Evolutionary conservation across 2,113 vertebrate species (phyloP).

Genomic region (Dunckerocampus dactyliophorus): DNA sequence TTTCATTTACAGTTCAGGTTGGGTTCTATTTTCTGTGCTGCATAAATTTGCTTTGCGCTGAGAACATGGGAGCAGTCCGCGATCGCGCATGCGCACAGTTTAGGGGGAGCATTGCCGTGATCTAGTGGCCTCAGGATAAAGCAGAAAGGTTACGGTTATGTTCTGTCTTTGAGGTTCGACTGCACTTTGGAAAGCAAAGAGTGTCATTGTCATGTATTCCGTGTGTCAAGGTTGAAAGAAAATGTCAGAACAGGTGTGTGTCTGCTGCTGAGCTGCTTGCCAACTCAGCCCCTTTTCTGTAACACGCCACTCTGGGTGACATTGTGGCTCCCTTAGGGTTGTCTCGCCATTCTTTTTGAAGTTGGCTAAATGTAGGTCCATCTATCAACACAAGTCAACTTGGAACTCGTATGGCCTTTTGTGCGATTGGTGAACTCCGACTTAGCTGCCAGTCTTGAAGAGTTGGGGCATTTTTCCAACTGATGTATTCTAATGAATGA

Average conservation of each 20-base stretch:
- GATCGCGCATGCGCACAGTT: too few species aligned
- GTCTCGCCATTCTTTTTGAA: slow-evolving; percentile 34
- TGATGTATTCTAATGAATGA: background rate
- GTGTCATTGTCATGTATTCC: slow-evolving; percentile 72
- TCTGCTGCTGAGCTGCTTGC: slow-evolving; percentile 71
- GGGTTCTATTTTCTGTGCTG: too few species aligned
- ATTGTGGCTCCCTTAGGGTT: slow-evolving; percentile 49
- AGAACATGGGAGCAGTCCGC: too few species aligned
- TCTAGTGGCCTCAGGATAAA: too few species aligned
- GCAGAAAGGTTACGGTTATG: too few species aligned
- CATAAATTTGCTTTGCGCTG: too few species aligned
- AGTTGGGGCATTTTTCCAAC: background rate
- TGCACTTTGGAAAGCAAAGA: slow-evolving; percentile 53
- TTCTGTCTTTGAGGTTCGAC: background rate
- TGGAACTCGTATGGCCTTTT: slow-evolving; percentile 20
- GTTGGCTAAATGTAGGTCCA: slow-evolving; percentile 26
- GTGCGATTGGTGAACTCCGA: slow-evolving; percentile 12
- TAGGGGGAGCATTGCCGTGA: too few species aligned
- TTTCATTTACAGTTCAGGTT: too few species aligned
- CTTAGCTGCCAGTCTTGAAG: too few species aligned
- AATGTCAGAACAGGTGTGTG: slow-evolving; percentile 78
- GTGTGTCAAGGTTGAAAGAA: slow-evolving; percentile 74
- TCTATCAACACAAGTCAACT: slow-evolving; percentile 4
- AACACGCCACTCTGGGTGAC: slow-evolving; percentile 63
- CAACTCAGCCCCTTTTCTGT: slow-evolving; percentile 69